These are phyloP conservation scores for Saxicola maurus DNA, from an alignment of 2,797 vertebrate genomes.

Conservation along the genomic window DNA sequence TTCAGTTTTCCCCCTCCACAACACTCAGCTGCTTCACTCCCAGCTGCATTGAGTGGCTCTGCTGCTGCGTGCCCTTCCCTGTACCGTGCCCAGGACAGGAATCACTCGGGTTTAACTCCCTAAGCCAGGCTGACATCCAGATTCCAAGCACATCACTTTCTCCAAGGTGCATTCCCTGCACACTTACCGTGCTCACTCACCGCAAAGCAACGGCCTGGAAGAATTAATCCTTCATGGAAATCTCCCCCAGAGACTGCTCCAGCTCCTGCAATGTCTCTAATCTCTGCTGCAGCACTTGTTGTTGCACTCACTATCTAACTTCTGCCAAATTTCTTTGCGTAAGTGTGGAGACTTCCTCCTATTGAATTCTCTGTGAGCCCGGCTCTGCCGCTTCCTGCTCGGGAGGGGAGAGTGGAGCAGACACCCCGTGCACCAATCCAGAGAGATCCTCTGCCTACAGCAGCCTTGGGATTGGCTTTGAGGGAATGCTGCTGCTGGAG, in stretches of 20 bases:
- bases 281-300: conserved; percentile 52
- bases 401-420: conserved; percentile 12
- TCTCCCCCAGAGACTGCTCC: conserved; percentile 1
- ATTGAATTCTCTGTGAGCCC: conserved; percentile 75
- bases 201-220: background rate
- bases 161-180: background rate
- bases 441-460: background rate
- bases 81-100: background rate
- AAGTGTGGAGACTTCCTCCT: conserved; percentile 80
- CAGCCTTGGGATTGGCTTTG: background rate
- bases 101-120: background rate
- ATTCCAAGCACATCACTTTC: background rate
- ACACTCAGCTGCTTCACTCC: background rate
- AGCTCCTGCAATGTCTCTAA: background rate
- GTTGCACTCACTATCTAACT: conserved; percentile 45
- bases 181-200: conserved; percentile 12
- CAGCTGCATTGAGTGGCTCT: background rate
- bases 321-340: conserved; percentile 76
- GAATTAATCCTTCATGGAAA: conserved; percentile 1
- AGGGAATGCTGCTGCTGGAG: background rate
- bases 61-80: background rate
- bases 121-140: background rate
- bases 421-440: conserved; percentile 46
- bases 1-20: background rate
- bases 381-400: conserved; percentile 76